A percentile compares a stretch with the other conserved stretches of the same genome.
Evolutionary conservation across 2,113 vertebrate genomes (phyloP).

Genomic region (Marmota flaviventris): DNA sequence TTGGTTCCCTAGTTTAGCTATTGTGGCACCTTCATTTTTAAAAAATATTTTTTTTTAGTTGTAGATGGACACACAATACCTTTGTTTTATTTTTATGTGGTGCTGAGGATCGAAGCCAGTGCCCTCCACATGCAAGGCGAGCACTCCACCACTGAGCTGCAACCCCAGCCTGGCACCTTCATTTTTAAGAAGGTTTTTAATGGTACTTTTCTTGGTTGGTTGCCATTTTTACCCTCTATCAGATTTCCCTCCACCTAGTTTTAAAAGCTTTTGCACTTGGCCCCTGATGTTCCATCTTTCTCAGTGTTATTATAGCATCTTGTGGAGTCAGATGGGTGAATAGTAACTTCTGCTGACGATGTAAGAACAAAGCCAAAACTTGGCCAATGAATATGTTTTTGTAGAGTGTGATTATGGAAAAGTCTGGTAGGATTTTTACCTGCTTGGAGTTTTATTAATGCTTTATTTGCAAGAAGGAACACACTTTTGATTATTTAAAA

Average conservation of each 20-base stretch:
- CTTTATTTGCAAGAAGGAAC: background rate
- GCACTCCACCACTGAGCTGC: no score
- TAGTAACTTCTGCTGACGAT: background rate
- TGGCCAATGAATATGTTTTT: background rate
- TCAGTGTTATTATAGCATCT: background rate
- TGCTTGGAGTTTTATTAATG: background rate
- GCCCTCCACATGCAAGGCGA: no score
- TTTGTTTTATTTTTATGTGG: no score
- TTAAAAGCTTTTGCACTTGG: background rate
- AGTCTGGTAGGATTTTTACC: background rate
- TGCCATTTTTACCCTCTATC: background rate
- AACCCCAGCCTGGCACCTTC: background rate
- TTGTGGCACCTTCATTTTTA: background rate
- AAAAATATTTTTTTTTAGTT: no score
- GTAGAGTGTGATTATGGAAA: background rate
- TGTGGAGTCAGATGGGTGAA: background rate
- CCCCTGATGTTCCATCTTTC: background rate
- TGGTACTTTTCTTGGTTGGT: background rate
- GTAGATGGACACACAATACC: no score
- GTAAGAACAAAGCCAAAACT: background rate
- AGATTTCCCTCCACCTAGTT: background rate
- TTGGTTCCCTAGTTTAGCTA: no score
- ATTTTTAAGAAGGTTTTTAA: background rate
- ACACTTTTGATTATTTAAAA: background rate
- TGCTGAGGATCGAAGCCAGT: no score